A percentile compares a stretch with the other conserved stretches of the same genome.
Evolutionary conservation across 2,797 vertebrate genomes (phyloP).

Genomic region (Columba guinea): DNA sequence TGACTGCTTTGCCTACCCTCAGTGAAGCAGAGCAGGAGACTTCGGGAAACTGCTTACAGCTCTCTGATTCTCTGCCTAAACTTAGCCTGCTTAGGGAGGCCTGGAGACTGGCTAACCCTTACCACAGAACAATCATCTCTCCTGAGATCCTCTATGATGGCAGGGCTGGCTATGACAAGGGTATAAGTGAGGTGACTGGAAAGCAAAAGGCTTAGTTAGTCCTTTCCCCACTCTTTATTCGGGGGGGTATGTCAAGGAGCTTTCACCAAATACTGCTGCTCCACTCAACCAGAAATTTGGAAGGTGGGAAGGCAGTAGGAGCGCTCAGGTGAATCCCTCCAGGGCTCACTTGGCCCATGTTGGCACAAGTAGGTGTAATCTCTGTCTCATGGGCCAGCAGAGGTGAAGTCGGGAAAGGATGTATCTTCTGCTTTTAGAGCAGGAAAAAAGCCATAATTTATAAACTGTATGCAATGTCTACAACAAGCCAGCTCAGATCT

Average conservation of each 20-base stretch:
- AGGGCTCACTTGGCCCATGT: background rate
- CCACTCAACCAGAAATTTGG: background rate
- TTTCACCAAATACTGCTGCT: background rate
- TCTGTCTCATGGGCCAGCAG: background rate
- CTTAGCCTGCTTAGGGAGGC: background rate
- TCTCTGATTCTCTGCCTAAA: background rate
- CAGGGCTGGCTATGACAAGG: rapidly evolving
- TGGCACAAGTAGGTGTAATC: background rate
- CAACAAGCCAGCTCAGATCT: background rate
- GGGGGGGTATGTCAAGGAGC: background rate
- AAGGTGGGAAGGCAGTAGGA: background rate
- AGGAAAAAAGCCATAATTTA: background rate
- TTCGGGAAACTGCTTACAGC: background rate
- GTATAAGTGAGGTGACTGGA: background rate
- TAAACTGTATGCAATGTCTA: background rate
- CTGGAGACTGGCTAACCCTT: background rate
- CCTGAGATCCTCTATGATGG: background rate
- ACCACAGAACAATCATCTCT: background rate
- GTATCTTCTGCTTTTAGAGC: background rate
- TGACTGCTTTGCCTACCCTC: background rate
- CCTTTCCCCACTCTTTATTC: background rate
- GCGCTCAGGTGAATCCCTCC: background rate
- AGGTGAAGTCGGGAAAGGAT: background rate
- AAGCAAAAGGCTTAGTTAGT: background rate
- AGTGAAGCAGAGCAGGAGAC: background rate